Base-by-base conservation (phyloP, 2,888 invertebrate genomes). In the Drosophila mulleri region DNA sequence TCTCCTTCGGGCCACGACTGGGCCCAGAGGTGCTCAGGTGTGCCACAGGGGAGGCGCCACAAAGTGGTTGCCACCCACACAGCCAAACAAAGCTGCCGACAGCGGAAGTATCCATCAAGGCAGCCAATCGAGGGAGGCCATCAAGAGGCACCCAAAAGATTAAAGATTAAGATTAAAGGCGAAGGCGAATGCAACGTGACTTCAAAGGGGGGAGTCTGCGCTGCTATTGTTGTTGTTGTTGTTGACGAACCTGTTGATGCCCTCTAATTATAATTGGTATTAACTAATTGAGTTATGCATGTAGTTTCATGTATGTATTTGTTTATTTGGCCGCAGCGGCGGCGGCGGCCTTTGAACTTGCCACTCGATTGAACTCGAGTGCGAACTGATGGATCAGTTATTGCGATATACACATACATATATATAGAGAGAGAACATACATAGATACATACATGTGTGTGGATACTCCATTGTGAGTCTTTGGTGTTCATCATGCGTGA, bases 131-230 rank as follows among this genome's bases (percentile, higher is more conserved):
- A 29, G 48, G 18, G 44, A 37, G 53, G 23, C 67, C 64, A 73
- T 80, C 64, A 71, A 58, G 26, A 37, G 53, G 23, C 67, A 62
- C 72, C 79, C 64, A 71, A 58, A 20, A 37, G 41, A 48, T 48
- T 48, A 45, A 65, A 86, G 86, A 88, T 90, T 80, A 65, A 86
- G 86, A 88, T 90, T 80, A 90, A 89, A 90, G 80, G 56, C 67
- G 69, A 77, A 65, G 62, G n/a, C 50, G 48, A 20, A 6, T 18
- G 6, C 35, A 26, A 35, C 57, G 80, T 58, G 60, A 82, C 83
- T 75, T 83, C 89, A 86, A 86, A 84, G 61, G 69, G 4, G 37
- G 61, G 50, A 62, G 56, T 53, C 41, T n/a, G 5, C 7, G 72
- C 68, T 35, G 4, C 4, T 35, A 12, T 37, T 37, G 37, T 16